A percentile compares a stretch with the other conserved stretches of the same genome.
phyloP scores from a whole-genome alignment of 2,888 invertebrate species.

The Lymantria monacha region DNA sequence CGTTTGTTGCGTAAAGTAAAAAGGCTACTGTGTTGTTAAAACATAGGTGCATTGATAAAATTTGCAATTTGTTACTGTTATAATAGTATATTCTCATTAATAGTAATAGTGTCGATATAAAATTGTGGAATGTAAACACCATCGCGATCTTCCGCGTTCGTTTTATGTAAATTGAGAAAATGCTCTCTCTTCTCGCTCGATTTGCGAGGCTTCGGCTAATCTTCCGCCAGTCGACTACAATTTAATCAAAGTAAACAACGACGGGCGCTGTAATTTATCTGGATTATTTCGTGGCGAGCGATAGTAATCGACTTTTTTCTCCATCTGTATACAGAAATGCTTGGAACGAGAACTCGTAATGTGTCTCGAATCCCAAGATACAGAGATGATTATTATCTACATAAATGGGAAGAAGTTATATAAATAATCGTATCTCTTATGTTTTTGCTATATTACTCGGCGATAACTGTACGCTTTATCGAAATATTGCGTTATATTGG shows the following conservation, averaged over 20 bases:
- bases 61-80: background rate
- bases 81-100: background rate
- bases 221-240: slow-evolving; percentile 79
- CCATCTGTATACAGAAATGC: slow-evolving; percentile 51
- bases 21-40: too few relatives aligned
- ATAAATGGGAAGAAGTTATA: slow-evolving; percentile 52
- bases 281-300: slow-evolving; percentile 78
- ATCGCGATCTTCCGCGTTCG: slow-evolving; percentile 65
- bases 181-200: slow-evolving; percentile 73
- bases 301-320: slow-evolving; percentile 78
- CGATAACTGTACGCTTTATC: slow-evolving; percentile 37
- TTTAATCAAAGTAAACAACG: slow-evolving; percentile 82
- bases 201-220: slow-evolving; percentile 79
- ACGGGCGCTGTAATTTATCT: slow-evolving; percentile 76
- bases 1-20: too few relatives aligned
- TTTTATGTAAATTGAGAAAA: slow-evolving; percentile 78
- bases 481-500: slow-evolving; percentile 45
- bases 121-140: slow-evolving; percentile 56
- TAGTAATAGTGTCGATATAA: slow-evolving; percentile 24
- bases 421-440: slow-evolving; percentile 47
- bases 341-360: slow-evolving; percentile 52
- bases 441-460: slow-evolving; percentile 40
- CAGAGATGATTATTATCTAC: slow-evolving; percentile 64
- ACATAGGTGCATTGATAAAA: too few relatives aligned
- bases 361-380: slow-evolving; percentile 56